Conservation (phyloP, 2,797 vertebrate genomes). For the Pygocentrus nattereri region DNA sequence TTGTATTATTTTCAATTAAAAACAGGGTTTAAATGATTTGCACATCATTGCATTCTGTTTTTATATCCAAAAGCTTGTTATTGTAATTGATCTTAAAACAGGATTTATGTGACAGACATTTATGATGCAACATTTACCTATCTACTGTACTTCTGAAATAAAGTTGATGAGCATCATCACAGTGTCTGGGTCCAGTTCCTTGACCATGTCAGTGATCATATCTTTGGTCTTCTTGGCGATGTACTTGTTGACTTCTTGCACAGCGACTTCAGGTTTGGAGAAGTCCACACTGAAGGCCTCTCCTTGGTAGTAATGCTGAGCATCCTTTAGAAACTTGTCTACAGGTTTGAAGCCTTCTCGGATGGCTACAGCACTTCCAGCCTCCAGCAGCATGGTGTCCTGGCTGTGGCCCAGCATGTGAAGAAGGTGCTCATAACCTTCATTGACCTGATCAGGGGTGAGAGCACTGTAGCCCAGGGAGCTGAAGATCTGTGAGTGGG, state of each 20-base stretch:
- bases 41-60: too few species aligned
- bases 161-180: conserved; percentile 89
- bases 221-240: conserved; percentile 85
- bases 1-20: too few species aligned
- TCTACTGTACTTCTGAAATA: conserved; percentile 86
- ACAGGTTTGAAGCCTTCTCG: conserved; percentile 68
- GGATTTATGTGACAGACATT: neutral
- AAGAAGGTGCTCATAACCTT: conserved; percentile 75
- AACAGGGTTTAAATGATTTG: too few species aligned
- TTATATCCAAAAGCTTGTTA: too few species aligned
- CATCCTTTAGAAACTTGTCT: conserved; percentile 73
- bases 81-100: neutral
- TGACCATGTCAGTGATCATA: conserved; percentile 86
- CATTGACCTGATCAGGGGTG: conserved; percentile 71
- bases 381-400: conserved; percentile 62
- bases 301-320: conserved; percentile 77
- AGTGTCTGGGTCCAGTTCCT: conserved; percentile 76
- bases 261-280: conserved; percentile 69
- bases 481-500: conserved; percentile 83
- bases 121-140: neutral
- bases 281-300: conserved; percentile 81
- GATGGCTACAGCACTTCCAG: conserved; percentile 76
- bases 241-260: conserved; percentile 81
- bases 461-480: conserved; percentile 81
- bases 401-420: conserved; percentile 64